A percentile compares a stretch with the other conserved stretches of the same genome.
These are phyloP conservation scores for Neodiprion pinetum DNA, from an alignment of 1,140 invertebrate genomes.

Conservation along the genomic window DNA sequence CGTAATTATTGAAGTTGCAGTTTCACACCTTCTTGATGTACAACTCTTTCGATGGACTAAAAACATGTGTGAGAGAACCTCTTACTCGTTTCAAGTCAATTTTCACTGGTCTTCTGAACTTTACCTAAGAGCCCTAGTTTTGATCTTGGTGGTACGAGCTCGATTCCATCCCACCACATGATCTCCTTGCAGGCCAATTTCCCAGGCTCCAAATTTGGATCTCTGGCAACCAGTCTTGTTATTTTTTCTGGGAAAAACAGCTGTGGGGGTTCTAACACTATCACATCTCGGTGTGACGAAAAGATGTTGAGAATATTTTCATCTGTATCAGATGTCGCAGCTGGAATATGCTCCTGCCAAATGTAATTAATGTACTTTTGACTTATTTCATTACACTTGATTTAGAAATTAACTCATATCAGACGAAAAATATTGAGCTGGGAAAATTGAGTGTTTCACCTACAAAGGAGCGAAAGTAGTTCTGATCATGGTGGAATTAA, in stretches of 20 bases:
- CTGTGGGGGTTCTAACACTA: slow-evolving; percentile 68
- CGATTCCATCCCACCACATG: slow-evolving; percentile 76
- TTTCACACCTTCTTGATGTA: slow-evolving; percentile 1
- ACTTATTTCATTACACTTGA: slow-evolving; percentile 12
- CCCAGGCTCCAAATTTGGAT: slow-evolving; percentile 52
- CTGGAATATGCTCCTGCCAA: slow-evolving; percentile 69
- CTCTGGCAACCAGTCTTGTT: slow-evolving; percentile 69
- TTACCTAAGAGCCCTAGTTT: slow-evolving; percentile 69
- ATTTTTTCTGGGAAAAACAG: slow-evolving; percentile 72
- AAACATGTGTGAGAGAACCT: too few relatives aligned
- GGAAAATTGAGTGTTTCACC: too few relatives aligned
- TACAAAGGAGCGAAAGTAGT: neutral
- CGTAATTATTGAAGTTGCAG: neutral
- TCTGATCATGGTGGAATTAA: neutral
- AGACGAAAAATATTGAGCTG: too few relatives aligned
- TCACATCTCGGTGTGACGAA: slow-evolving; percentile 63
- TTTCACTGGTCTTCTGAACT: neutral
- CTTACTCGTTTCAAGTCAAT: too few relatives aligned
- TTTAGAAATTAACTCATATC: neutral
- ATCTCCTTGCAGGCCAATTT: slow-evolving; percentile 67
- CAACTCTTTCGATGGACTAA: neutral
- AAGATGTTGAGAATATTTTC: slow-evolving; percentile 66
- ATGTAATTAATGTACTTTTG: slow-evolving; percentile 62
- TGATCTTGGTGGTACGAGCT: slow-evolving; percentile 67
- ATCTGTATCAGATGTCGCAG: slow-evolving; percentile 64